Base-by-base conservation (phyloP, 2,113 vertebrate genomes). In the Tachysurus fulvidraco region DNA sequence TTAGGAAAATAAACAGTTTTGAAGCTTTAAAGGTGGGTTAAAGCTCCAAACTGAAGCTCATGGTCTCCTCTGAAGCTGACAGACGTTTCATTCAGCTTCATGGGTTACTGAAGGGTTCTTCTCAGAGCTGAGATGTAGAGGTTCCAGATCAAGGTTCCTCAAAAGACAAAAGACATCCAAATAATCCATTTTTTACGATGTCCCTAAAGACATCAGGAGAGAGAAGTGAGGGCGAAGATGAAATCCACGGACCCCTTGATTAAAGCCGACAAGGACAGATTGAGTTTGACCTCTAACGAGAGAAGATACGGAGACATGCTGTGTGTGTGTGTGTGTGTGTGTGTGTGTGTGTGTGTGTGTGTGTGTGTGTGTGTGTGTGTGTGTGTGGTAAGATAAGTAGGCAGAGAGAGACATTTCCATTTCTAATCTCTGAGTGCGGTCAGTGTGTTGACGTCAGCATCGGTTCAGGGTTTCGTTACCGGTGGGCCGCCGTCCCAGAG, bases 231-330 rank as follows among this genome's bases (percentile, higher is more conserved):
- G 81, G 85, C 85, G 65, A 84, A 87, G 87, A 93, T 91, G 90
- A 90, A 94, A 94, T 94, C 88, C 91, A 93, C 90, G 88, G 90
- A 90, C 83, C 91, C 90, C 93, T 92, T 94, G 92, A 95, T 94
- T 94, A 94, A 93, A 92, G 89, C 90, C 91, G 93, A 94, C 94
- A 93, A 94, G 92, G 93, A 93, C 91, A 92, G 90, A 95, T 91
- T 92, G 92, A 93, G 93, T 91, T 94, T 93, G 86, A 93, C 91
- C 92, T 92, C 92, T 88, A 92, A 94, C 91, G 91, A 91, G 89
- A 92, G 90, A n/a, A 85, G 71, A 88, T 60, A 92, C 87, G 60
- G 81, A 83, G 82, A 57, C 23, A 89, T n/a, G 9, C 88, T 59
- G 69, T 73, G 69, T 73, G 69, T 44, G 69, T 46, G 71, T 41